These are phyloP conservation scores for Axis porcinus DNA, from an alignment of 2,113 vertebrate species.

Conservation along the genomic window DNA sequence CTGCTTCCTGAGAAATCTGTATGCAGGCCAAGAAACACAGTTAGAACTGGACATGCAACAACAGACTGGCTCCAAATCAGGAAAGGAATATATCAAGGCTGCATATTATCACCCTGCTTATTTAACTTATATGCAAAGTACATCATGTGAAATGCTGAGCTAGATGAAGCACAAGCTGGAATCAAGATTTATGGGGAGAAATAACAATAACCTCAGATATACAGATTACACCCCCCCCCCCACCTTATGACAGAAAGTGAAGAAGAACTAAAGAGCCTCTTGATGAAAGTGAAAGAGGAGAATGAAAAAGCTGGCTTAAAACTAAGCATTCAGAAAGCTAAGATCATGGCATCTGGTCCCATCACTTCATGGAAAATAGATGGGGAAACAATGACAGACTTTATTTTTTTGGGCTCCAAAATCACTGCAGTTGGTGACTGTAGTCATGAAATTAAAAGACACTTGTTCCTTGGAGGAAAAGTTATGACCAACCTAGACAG, in stretches of 20 bases:
- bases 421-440: neutral
- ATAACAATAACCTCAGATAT: neutral
- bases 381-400: neutral
- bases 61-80: neutral
- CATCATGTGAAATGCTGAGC: neutral
- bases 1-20: neutral
- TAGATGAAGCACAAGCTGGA: neutral
- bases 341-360: neutral
- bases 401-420: neutral
- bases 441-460: neutral
- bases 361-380: neutral
- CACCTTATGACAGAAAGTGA: neutral
- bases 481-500: neutral
- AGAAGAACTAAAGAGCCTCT: neutral
- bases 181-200: neutral
- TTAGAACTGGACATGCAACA: neutral
- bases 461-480: neutral
- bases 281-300: neutral
- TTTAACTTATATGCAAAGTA: neutral
- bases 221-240: neutral
- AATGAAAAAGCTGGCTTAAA: neutral
- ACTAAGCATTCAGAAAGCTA: neutral
- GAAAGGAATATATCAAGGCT: neutral
- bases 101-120: neutral
- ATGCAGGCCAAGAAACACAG: neutral